These are phyloP conservation scores for Alfaro cultratus DNA, from an alignment of 2,797 vertebrate species.

Conservation along the genomic window DNA sequence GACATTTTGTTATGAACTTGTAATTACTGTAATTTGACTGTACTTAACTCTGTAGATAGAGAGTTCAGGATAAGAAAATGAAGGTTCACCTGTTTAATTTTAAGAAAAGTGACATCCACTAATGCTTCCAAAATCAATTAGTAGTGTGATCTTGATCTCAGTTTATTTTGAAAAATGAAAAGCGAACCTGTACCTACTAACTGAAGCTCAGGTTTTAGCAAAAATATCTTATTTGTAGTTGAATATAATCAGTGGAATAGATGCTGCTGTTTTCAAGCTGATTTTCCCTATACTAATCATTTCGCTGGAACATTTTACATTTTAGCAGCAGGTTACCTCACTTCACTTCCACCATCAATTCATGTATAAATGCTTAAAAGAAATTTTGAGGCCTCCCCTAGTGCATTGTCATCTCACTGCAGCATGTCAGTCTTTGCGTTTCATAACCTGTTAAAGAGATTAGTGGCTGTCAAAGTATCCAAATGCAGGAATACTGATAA, in stretches of 20 bases:
- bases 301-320: conserved; percentile 1
- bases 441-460: conserved; percentile 35
- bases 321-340: conserved; percentile 12
- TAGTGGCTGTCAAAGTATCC: conserved; percentile 26
- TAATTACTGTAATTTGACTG: neutral
- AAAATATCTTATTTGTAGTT: neutral
- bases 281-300: neutral
- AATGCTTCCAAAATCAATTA: neutral
- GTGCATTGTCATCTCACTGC: conserved; percentile 35
- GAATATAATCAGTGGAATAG: neutral
- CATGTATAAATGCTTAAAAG: conserved; percentile 34
- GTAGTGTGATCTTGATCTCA: neutral
- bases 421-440: conserved; percentile 26
- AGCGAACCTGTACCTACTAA: neutral
- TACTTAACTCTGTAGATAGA: neutral
- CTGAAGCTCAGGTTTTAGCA: neutral
- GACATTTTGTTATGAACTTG: neutral
- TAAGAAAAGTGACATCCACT: neutral
- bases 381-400: conserved; percentile 31
- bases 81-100: neutral
- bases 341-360: conserved; percentile 19
- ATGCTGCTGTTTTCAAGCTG: neutral
- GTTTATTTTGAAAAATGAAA: neutral
- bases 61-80: neutral
- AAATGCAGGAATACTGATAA: neutral